Evolutionary conservation across 2,113 vertebrate species (phyloP), one percentile per base, ranked within the genome.

Genomic region (Sitta europaea): DNA sequence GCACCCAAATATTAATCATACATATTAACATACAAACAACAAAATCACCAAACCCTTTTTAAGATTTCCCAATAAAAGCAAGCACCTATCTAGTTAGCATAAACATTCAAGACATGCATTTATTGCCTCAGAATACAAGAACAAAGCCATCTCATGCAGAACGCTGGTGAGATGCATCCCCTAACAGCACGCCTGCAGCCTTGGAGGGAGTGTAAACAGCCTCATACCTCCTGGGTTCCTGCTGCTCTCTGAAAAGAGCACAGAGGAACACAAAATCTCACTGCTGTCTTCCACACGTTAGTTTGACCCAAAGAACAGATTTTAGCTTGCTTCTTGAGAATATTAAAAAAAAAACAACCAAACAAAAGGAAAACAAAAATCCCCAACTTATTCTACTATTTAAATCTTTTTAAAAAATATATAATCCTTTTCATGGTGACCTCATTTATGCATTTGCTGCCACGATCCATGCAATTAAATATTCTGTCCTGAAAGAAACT

Each of bases 121-220:
- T 90, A 95, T 70, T 83, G 88, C 55, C 90, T 86, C 88, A 86
- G 85, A 94, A 83, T 13, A 86, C 33, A 82, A 93, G 85, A 92
- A 92, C 71, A 92, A 97, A 96, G 92, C 36, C 74, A 72, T 31
- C 33, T 58, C 58, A 70, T 24, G 78, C 63, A 91, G 83, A 88
- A 80, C 48, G 85, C 51, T 3, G 2, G 43, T 14, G 86, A 74
- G 76, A 70, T 51, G 77, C 22, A 68, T 50, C 84, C 87, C 91
- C 58, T 79, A 78, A 57, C 74, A 92, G 89, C 74, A 82, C 0
- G 84, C 66, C 91, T 58, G 89, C 71, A 94, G 94, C 90, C 92
- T 87, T 89, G 89, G 62, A 70, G 40, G 47, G 54, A 85, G 66
- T 38, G 50, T 57, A 24, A 96, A 87, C 50, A 82, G 63, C 5